A percentile compares a stretch with the other conserved stretches of the same genome.
Conservation (phyloP, 2,113 vertebrate genomes). For the Dipodomys ordii region DNA sequence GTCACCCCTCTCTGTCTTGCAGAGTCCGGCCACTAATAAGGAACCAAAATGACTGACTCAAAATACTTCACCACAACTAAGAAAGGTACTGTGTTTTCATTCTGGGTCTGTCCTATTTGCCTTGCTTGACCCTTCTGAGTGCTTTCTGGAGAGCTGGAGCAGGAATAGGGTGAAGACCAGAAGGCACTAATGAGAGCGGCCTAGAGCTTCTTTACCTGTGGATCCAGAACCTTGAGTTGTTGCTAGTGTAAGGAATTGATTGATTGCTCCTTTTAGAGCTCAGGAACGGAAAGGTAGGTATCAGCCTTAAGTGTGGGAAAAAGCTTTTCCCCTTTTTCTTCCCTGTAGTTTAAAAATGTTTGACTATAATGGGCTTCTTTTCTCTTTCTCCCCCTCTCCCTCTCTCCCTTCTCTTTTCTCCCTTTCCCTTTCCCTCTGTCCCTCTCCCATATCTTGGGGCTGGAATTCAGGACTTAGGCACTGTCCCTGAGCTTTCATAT, state of each 20-base stretch:
- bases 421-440: too few species aligned
- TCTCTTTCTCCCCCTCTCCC: too few species aligned
- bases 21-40: constrained; percentile 78
- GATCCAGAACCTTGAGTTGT: neutral
- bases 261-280: constrained; percentile 10
- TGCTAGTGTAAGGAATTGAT: neutral
- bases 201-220: neutral
- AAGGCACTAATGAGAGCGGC: neutral
- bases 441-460: too few species aligned
- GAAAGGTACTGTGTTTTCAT: constrained; percentile 91
- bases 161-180: neutral
- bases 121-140: neutral
- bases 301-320: neutral
- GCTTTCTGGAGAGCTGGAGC: neutral
- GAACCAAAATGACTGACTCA: constrained; percentile 97
- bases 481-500: too few species aligned
- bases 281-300: neutral
- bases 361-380: neutral
- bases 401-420: too few species aligned
- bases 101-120: neutral
- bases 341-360: neutral
- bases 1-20: constrained; percentile 63
- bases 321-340: neutral
- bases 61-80: constrained; percentile 99
- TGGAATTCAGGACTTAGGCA: too few species aligned